Base-by-base conservation (phyloP, 2,888 invertebrate genomes). In the Apamea sordens region DNA sequence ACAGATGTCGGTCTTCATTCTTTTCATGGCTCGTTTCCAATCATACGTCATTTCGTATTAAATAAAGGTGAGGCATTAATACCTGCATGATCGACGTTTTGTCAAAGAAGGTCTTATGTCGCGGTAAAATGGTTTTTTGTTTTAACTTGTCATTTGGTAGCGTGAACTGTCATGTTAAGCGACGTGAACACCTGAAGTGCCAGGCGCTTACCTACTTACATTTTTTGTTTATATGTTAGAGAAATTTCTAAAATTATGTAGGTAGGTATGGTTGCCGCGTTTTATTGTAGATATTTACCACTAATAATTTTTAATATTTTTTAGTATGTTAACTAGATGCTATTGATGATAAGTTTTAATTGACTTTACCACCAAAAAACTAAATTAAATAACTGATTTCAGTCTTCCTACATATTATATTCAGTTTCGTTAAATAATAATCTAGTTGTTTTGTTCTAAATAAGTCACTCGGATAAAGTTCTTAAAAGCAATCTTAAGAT, bases 1-100 rank as follows among this genome's bases (percentile, higher is more conserved):
- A 80, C 82, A 82, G 82, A 77, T 76, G 83, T 73, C 47, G 68
- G 50, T 32, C 36, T 74, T 70, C 74, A 76, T 80, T 87, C 72
- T 86, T 85, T 82, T 79, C 71, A 75, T 87, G 85, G 85, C 87
- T 76, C 74, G 47, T 59, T 78, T 86, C 86, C 86, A 86, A 87
- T 77, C 63, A 82, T 64, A 59, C 77, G 77, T 76, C 76, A 84
- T 44, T 50, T 70, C 13, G 21, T 24, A 53, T 47, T 24, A 74
- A 75, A 76, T 75, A 59, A 73, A 73, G 67, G 72, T 79, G 71
- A 65, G 63, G 44, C 44, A 74, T 61, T 76, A 18, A 74, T 77
- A 65, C 28, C 47, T 64, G 15, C 68, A 69, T 24, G 36, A 32
- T 44, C 28, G 32, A 59, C 36, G 47, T 73, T 73, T 36, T 50